Percentiles rank a stretch among this genome's conserved stretches.
These are phyloP conservation scores for Eulemur rubriventer DNA, from an alignment of 2,797 vertebrate genomes.

Conservation along the genomic window DNA sequence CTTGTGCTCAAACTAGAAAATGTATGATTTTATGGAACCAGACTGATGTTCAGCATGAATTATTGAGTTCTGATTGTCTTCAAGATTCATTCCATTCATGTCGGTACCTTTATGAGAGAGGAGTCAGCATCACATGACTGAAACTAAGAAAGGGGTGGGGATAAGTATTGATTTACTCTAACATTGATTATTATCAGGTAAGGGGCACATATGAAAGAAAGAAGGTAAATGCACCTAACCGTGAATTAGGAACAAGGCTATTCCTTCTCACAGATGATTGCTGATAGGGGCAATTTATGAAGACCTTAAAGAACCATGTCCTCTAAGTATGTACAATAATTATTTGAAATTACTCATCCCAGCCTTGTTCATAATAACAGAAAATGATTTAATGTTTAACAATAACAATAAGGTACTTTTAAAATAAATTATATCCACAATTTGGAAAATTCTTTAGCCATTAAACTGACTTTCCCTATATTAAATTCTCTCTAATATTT, in stretches of 20 bases:
- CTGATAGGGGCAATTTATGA: neutral
- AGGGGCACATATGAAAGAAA: neutral
- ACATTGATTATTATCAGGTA: neutral
- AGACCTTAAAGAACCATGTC: neutral
- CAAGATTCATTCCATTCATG: neutral
- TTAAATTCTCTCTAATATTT: neutral
- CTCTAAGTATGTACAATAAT: neutral
- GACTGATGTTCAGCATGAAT: neutral
- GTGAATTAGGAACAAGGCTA: neutral
- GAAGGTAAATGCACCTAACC: neutral
- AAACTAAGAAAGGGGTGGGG: neutral
- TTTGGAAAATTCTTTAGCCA: neutral
- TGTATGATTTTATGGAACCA: neutral
- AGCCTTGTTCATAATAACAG: neutral
- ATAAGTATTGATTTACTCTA: slow-evolving; percentile 20
- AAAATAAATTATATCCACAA: neutral
- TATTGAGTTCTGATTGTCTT: neutral
- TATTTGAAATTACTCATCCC: neutral
- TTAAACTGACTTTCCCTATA: neutral
- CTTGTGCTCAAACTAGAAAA: neutral
- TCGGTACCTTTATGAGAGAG: neutral
- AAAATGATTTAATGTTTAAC: neutral
- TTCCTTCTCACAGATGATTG: neutral
- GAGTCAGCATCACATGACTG: neutral
- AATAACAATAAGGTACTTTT: neutral